These are phyloP conservation scores for Tragelaphus imberbis DNA, from an alignment of 2,113 vertebrate genomes.

Conservation along the genomic window DNA sequence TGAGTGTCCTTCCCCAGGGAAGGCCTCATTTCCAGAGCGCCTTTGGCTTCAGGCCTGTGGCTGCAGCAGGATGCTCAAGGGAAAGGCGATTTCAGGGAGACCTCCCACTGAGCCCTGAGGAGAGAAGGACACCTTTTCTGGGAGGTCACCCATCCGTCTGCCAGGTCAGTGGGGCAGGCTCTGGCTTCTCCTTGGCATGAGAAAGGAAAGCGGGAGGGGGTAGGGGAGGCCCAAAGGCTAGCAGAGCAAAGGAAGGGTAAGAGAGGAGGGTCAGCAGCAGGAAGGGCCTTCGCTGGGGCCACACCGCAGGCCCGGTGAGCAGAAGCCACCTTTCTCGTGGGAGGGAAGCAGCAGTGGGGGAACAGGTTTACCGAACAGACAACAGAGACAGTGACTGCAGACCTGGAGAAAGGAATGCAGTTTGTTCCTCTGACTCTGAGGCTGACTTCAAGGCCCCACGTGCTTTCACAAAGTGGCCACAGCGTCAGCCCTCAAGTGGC, in stretches of 20 bases:
- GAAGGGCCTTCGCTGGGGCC: not conserved
- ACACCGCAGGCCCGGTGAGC: not conserved
- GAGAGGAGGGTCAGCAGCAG: not conserved
- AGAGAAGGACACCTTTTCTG: not conserved
- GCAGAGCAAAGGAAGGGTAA: not conserved
- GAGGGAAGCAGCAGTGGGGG: not conserved
- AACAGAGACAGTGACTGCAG: not conserved
- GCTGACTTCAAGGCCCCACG: not conserved
- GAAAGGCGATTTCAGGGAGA: not conserved
- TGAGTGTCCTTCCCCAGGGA: not conserved
- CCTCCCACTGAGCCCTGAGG: not conserved
- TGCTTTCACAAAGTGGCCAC: not conserved
- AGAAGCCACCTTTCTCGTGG: not conserved
- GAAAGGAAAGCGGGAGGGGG: not conserved
- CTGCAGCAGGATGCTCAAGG: not conserved
- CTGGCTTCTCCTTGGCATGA: not conserved
- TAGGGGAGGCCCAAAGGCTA: fast-evolving
- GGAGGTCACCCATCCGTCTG: fast-evolving
- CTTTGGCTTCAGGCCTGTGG: not conserved
- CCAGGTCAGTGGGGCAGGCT: not conserved
- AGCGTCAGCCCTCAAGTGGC: too few relatives aligned
- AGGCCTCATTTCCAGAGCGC: not conserved
- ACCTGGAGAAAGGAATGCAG: fast-evolving
- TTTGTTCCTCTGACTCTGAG: not conserved
- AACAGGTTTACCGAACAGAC: not conserved